Base-by-base conservation (phyloP, 2,113 vertebrate species). In the Chamaetylas fuelleborni region DNA sequence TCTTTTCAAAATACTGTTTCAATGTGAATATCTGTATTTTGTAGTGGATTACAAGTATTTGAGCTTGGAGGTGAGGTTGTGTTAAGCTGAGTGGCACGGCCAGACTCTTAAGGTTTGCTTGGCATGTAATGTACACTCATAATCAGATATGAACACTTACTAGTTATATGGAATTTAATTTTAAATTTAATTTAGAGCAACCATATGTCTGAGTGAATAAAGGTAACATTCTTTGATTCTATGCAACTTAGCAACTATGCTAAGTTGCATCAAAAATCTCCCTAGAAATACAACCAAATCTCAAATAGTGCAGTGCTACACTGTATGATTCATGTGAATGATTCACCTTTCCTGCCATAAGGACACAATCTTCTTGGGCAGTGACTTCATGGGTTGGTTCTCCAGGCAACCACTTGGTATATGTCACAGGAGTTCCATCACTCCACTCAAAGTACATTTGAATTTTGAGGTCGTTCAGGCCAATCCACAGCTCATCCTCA, bases 371-470 rank as follows among this genome's bases (percentile, higher is more conserved):
- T 71, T 99, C 99, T 84, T 98, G 98, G 42, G 96, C 93, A 53
- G 97, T 98, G 66, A 77, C 93, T 92, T 92, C 91, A n/a, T 99
- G 98, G 33, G 98, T 98, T 7, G 99, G 99, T 74, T 99, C 99
- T 81, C 97, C 98, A 45, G 66, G 97, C 81, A 98, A 81, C 99
- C 99, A 99, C 69, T 97, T 98, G 67, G 98, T 98, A 66, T 98
- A 99, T 29, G 98, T 98, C 43, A 99, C 99, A 6, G 97, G 98
- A 18, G 98, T 98, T 42, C 95, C 97, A 90, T 99, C 99, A 7
- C 98, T 98, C 99, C 99, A 99, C 81, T 99, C 98, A 91, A 99
- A 99, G 94, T 98, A 98, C 98, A 98, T 98, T 77, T 98, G 98
- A 79, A 84, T 98, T 95, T 90, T 98, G 95, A 98, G 98, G 88